phyloP scores from a whole-genome alignment of 2,113 vertebrate genomes.

The Emydocephalus ijimae region DNA sequence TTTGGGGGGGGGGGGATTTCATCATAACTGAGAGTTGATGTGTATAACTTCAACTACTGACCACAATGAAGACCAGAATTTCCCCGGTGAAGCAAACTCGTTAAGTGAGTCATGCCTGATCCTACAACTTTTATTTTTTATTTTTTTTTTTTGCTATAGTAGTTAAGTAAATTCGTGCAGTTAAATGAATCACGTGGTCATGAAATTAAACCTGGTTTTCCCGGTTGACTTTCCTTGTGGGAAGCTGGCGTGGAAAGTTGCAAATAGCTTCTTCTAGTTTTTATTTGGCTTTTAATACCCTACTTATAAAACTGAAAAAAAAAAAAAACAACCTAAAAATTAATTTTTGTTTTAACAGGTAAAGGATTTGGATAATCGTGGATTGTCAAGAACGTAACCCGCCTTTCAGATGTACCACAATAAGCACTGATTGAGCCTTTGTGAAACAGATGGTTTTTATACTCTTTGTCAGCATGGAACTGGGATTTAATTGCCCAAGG shows the following conservation, averaged over 20 bases:
- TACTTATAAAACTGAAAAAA: neutral
- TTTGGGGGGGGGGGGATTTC: neutral
- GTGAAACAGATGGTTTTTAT: conserved; percentile 71
- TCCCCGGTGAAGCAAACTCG: neutral
- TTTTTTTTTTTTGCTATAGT: neutral
- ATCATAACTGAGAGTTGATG: neutral
- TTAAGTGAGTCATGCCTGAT: neutral
- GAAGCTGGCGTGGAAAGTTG: neutral
- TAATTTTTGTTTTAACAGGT: conserved; percentile 71
- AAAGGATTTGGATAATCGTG: conserved; percentile 96
- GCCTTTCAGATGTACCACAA: conserved; percentile 7
- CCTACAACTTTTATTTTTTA: neutral
- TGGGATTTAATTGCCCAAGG: conserved; percentile 62
- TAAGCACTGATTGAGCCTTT: conserved; percentile 80
- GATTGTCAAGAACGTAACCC: conserved; percentile 90
- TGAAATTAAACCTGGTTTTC: neutral
- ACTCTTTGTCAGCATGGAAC: conserved; percentile 72
- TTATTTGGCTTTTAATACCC: neutral
- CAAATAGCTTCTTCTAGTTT: neutral
- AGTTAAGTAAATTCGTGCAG: neutral
- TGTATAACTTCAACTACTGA: neutral
- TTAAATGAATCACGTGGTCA: neutral
- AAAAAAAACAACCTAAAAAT: neutral
- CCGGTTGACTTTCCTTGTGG: neutral
- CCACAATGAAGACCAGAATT: neutral